phyloP scores from a whole-genome alignment of 2,888 invertebrate genomes.

The Xestia rhomboidea region DNA sequence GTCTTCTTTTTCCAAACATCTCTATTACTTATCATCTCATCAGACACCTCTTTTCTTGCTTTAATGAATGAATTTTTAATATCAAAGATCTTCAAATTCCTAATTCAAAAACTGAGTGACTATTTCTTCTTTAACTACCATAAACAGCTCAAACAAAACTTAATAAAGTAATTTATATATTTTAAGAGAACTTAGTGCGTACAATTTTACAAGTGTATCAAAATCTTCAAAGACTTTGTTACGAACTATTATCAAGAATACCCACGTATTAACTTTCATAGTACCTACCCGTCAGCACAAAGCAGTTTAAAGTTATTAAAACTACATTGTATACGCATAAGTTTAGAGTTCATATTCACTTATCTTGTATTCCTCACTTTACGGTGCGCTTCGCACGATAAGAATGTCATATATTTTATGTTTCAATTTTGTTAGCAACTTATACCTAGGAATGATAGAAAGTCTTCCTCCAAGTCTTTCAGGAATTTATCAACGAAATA shows the following conservation, averaged over 20 bases:
- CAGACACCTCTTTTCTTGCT: not conserved
- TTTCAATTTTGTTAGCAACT: slow-evolving; percentile 1
- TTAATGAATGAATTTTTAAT: not conserved
- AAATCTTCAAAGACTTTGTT: slow-evolving; percentile 5
- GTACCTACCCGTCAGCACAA: slow-evolving; percentile 7
- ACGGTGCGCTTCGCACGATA: slow-evolving; percentile 22
- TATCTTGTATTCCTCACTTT: slow-evolving; percentile 41
- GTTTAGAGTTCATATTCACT: slow-evolving; percentile 34
- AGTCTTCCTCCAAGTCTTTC: not conserved
- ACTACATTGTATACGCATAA: slow-evolving; percentile 37
- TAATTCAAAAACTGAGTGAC: not conserved
- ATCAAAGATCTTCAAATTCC: not conserved
- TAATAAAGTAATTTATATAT: not conserved
- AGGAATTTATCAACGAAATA: not conserved
- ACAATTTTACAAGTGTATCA: slow-evolving; percentile 12
- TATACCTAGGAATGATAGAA: not conserved
- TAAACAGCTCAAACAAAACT: not conserved
- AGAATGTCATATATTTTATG: slow-evolving; percentile 24
- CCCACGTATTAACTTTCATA: not conserved
- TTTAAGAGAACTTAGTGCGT: not conserved
- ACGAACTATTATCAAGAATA: slow-evolving; percentile 10
- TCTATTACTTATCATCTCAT: not conserved
- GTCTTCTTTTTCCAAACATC: not conserved
- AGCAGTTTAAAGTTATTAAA: slow-evolving; percentile 29
- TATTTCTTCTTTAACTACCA: no score